Base-by-base conservation (phyloP, 2,797 vertebrate species). In the Neomorphus geoffroyi region DNA sequence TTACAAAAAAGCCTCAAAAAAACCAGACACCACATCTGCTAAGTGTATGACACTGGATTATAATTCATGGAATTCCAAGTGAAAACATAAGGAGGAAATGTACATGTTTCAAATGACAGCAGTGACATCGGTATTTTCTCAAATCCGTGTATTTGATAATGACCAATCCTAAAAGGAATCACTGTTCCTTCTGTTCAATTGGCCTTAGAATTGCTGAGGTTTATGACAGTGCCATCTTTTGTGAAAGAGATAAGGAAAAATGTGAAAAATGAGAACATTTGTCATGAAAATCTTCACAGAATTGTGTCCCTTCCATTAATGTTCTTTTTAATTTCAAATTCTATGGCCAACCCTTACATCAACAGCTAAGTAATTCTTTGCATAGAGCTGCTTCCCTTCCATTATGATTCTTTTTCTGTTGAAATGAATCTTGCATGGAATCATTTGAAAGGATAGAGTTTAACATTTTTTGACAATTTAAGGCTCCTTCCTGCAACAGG, bases 1-100 rank as follows among this genome's bases (percentile, higher is more conserved):
- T 54, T 88, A 56, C 53, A 21, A 84, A 83, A 70, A 26, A 58
- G 1, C 6, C 16, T n/a, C 9, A 33, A 54, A 61, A 67, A 13
- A 39, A 12, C 28, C 37, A 6, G 0, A 21, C 16, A 24, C 5
- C 1, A 0, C 1, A 37, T 46, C 18, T 80, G 8, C 7, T 54
- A 22, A 26, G 3, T 58, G 18, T 51, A 33, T 53, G 50, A 48
- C 6, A 78, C 3, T 70, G 10, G 12, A 60, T 35, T 78, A 62
- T 8, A 50, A 35, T 64, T 80, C 4, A 11, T 46, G 30, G n/a
- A 58, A 22, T 54, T 64, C 53, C 72, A 14, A 24, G 4, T 57
- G 32, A 69, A 71, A 71, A 84, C 45, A 51, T 33, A 62, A 61
- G 1, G 6, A 41, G 56, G 60, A 22, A 66, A 74, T 28, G 8